Base-by-base conservation (phyloP, 2,113 vertebrate genomes). In the Chrysemys picta region DNA sequence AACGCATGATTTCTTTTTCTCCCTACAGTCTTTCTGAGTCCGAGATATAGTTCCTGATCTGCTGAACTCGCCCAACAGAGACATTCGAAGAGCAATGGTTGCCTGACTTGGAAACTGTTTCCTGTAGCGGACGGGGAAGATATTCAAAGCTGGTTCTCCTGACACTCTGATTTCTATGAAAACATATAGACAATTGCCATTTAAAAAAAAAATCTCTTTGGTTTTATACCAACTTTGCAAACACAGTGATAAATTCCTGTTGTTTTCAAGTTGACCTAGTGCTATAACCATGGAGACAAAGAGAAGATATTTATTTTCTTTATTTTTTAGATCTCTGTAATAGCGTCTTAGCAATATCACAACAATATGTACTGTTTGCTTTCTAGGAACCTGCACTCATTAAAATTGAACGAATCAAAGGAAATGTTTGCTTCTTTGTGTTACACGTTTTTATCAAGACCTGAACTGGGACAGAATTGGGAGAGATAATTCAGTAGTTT, bases 361-460 rank as follows among this genome's bases (percentile, higher is more conserved):
- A 75, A 82, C 89, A 85, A 91, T 57, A 38, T 42, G 91, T 87
- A 88, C 94, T 89, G 79, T 91, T 89, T 2, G 93, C 96, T 94
- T 94, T 95, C 94, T 94, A 38, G 59, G 95, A 94, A 53, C 89
- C 89, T 95, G 94, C 88, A 93, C 95, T 96, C 96, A 97, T 97
- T 98, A 97, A 97, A 97, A 90, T 80, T 82, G 87, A 95, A 91
- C 27, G 24, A 88, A 97, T 95, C 92, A 95, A 97, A 95, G 69
- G 89, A 95, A 91, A 65, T 3, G 52, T 87, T 9, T 82, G 45
- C 79, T 93, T 89, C 85, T 19, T 84, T 83, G 52, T 90, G 81
- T 92, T 94, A 1, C 42, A 54, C 12, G n/a, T 24, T 62, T 54
- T 29, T 79, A 84, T 79, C 65, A 53, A 50, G 91, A 75, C 84